Conservation (phyloP, 2,888 invertebrate species). For the Scaptomyza tumidula region DNA sequence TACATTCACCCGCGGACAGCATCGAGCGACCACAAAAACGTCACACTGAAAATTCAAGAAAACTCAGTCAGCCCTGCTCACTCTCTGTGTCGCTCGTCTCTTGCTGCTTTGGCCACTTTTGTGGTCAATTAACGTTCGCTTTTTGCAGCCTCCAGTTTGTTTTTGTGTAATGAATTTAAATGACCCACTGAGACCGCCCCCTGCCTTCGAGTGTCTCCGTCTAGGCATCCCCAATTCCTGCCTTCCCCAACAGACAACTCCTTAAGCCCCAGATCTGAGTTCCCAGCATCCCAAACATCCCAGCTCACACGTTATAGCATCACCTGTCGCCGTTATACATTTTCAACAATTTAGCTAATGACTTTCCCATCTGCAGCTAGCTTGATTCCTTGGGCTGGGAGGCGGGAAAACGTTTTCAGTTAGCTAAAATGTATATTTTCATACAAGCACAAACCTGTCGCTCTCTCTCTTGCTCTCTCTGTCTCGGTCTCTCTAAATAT, state of each 20-base stretch:
- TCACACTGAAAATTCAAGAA: constrained; percentile 65
- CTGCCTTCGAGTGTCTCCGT: constrained; percentile 34
- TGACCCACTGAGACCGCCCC: constrained; percentile 54
- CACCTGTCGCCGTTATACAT: constrained; percentile 71
- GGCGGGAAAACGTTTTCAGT: background rate
- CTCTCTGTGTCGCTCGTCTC: background rate
- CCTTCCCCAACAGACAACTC: constrained; percentile 33
- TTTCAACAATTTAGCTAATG: constrained; percentile 76
- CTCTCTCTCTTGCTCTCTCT: constrained; percentile 22
- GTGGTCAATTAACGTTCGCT: constrained; percentile 75
- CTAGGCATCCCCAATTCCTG: constrained; percentile 29
- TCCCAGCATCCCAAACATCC: background rate
- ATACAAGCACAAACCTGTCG: background rate
- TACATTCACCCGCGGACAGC: constrained; percentile 55
- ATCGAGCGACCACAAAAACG: constrained; percentile 65
- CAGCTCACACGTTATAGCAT: constrained; percentile 45
- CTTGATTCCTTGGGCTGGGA: background rate
- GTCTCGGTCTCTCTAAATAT: constrained; percentile 44
- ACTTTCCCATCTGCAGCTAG: constrained; percentile 30
- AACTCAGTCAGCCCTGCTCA: background rate
- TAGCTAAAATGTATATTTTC: background rate
- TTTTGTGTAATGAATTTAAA: constrained; percentile 75
- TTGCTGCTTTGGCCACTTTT: constrained; percentile 54
- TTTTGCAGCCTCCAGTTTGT: constrained; percentile 59
- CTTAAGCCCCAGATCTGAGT: constrained; percentile 22